Base-by-base conservation (phyloP, 2,113 vertebrate species). In the Strigops habroptila region DNA sequence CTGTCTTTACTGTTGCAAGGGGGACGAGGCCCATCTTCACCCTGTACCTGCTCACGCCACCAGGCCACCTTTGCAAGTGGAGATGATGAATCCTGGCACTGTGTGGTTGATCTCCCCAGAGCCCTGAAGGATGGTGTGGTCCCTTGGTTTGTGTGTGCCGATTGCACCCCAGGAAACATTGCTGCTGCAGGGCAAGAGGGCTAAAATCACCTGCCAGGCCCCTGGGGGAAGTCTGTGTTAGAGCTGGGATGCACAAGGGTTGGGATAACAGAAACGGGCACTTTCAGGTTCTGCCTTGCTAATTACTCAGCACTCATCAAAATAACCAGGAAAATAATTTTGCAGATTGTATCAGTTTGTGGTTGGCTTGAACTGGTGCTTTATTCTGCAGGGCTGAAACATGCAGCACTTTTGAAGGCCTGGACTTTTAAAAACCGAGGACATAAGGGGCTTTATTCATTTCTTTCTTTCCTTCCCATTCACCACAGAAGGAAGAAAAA, bases 211-310 rank as follows among this genome's bases (percentile, higher is more conserved):
- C 22, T 39, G 13, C 18, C 37, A 1, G 44, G 41, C 9, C 52
- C 23, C 62, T 48, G 6, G 62, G 59, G 33, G 62, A 57, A 49
- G 51, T 6, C 8, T 35, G 14, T 35, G 2, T 33, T 6, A 4
- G 55, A 81, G 53, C 33, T 1, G 0, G 46, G 41, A 4, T 9
- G 41, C n/a, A 6, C 14, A 7, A 37, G 41, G 39, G 2, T 0
- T 39, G 59, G 60, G 41, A 14, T 11, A 23, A 12, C 44, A 65
- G 48, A 46, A 89, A 39, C 0, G 2, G 25, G 39, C 3, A 4
- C 49, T 91, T 91, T 33, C 15, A 1, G 33, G 8, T 71, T 37
- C 41, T 81, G 35, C 52, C 76, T 27, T 59, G 57, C 52, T 81
- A 53, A 74, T 91, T 93, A 88, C 53, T 90, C 78, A 90, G 43